Evolutionary conservation across 2,888 invertebrate species (phyloP).

Genomic region (Caenorhabditis doughertyi): DNA sequence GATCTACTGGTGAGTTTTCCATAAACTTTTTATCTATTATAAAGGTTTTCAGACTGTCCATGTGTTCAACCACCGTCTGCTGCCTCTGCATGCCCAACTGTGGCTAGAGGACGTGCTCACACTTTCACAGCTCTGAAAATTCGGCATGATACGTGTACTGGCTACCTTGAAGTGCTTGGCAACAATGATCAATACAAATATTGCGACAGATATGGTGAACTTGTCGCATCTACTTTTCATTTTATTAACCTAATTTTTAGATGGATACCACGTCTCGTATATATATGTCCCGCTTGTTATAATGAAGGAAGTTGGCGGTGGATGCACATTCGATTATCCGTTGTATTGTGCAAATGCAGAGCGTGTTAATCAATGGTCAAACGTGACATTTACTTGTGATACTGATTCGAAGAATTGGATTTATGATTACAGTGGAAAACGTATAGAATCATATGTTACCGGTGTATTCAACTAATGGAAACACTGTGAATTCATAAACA

Average conservation of each 20-base stretch:
- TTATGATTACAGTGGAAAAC: slow-evolving; percentile 17
- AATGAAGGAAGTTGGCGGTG: not conserved
- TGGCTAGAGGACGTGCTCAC: not conserved
- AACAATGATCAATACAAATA: not conserved
- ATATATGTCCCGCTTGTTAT: not conserved
- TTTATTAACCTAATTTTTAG: not conserved
- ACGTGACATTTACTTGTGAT: slow-evolving; percentile 14
- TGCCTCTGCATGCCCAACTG: not conserved
- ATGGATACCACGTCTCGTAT: not conserved
- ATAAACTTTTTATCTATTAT: not conserved
- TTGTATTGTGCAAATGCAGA: not conserved
- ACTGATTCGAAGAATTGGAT: slow-evolving; percentile 1
- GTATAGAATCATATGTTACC: not conserved
- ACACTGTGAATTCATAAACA: too few relatives aligned
- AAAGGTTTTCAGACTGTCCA: not conserved
- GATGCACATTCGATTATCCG: not conserved
- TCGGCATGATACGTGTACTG: not conserved
- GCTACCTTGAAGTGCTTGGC: not conserved
- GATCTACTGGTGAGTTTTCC: not conserved
- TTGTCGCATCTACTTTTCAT: too few relatives aligned
- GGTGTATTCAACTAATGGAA: not conserved
- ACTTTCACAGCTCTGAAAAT: not conserved
- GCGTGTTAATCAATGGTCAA: not conserved
- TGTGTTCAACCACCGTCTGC: not conserved
- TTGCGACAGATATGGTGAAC: not conserved